Evolutionary conservation across 1,140 invertebrate species (phyloP).

Genomic region (Brachionus paranguensis): DNA sequence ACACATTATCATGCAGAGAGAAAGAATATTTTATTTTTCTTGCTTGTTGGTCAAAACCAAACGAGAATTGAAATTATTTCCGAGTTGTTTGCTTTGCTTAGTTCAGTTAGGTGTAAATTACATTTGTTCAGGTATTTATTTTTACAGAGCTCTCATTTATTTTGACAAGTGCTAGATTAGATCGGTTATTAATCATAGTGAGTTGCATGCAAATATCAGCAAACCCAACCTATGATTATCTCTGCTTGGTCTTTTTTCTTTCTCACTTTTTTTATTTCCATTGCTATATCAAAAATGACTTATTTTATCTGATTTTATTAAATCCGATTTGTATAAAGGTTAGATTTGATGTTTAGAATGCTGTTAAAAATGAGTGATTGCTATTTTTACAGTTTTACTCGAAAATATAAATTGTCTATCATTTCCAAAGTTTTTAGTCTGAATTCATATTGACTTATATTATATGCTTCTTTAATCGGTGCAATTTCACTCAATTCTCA

Average conservation of each 20-base stretch:
- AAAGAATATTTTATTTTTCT: not conserved
- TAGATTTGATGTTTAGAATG: not conserved
- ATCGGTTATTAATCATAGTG: not conserved
- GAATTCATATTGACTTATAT: not conserved
- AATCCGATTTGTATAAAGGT: slow-evolving; percentile 8
- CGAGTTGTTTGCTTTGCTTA: not conserved
- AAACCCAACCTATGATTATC: slow-evolving; percentile 18
- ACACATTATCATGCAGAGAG: slow-evolving; percentile 12
- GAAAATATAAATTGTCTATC: not conserved
- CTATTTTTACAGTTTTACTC: slow-evolving; percentile 6
- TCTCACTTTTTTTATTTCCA: not conserved
- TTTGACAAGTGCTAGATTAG: slow-evolving; percentile 23
- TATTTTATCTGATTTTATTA: not conserved
- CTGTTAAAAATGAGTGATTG: slow-evolving; percentile 33
- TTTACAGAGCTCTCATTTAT: not conserved
- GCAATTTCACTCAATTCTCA: not conserved
- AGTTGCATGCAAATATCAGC: not conserved
- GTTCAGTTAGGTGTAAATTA: not conserved
- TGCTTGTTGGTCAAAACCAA: not conserved
- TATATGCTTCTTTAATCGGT: not conserved
- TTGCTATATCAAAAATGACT: not conserved
- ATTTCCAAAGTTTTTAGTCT: not conserved
- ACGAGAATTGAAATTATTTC: not conserved
- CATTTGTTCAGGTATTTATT: not conserved
- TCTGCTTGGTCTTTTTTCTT: slow-evolving; percentile 9